A percentile compares a stretch with the other conserved stretches of the same genome.
These are phyloP conservation scores for Papilio protenor DNA, from an alignment of 2,888 invertebrate genomes.

Conservation along the genomic window DNA sequence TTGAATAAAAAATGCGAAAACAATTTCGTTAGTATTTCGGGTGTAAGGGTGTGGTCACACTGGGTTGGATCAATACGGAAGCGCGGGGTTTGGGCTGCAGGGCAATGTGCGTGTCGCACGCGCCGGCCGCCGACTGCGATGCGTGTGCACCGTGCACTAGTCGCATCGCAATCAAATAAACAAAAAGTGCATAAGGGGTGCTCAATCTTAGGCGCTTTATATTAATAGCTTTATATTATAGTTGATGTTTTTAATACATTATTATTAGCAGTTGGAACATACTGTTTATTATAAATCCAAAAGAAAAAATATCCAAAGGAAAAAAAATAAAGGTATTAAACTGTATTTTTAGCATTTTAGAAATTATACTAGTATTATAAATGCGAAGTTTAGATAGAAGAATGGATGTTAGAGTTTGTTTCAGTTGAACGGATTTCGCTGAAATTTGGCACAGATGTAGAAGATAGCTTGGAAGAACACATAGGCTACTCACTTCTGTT, in stretches of 20 bases:
- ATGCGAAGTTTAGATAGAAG: no score
- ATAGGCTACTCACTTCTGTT: no score
- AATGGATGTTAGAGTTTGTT: no score
- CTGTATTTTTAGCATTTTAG: neutral
- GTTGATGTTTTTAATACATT: neutral
- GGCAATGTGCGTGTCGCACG: slow-evolving; percentile 75
- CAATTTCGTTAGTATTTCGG: slow-evolving; percentile 42
- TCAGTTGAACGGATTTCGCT: no score
- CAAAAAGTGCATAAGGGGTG: slow-evolving; percentile 74
- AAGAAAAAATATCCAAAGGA: no score
- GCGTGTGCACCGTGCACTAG: slow-evolving; percentile 71
- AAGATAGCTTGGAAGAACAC: no score
- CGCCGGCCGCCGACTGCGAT: slow-evolving; percentile 74
- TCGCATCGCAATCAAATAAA: slow-evolving; percentile 80
- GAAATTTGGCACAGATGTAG: no score
- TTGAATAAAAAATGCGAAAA: neutral
- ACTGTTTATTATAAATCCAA: neutral
- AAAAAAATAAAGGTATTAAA: neutral
- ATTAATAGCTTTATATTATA: neutral
- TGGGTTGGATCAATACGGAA: slow-evolving; percentile 47
- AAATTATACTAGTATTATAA: no score
- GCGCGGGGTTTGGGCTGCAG: slow-evolving; percentile 52
- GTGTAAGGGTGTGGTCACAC: slow-evolving; percentile 57
- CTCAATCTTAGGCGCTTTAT: slow-evolving; percentile 62
- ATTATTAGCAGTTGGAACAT: neutral